Conservation (phyloP, 2,797 vertebrate species). For the Melanotaenia trifasciata region DNA sequence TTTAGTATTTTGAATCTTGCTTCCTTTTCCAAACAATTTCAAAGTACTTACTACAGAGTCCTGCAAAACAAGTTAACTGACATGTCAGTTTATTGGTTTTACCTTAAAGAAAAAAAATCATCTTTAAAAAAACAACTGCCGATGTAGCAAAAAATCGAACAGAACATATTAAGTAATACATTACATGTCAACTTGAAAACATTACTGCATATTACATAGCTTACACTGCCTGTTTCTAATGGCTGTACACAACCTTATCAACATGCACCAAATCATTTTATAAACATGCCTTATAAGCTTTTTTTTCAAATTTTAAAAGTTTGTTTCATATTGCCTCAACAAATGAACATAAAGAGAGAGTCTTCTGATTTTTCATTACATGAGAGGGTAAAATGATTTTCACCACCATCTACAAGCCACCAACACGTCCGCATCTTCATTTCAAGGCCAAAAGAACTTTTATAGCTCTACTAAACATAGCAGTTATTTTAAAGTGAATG, state of each 20-base stretch:
- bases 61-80: background rate
- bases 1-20: background rate
- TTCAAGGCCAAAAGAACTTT: background rate
- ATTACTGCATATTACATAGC: background rate
- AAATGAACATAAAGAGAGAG: background rate
- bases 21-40: background rate
- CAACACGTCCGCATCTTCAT: background rate
- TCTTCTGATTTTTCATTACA: no score
- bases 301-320: background rate
- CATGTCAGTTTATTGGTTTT: background rate
- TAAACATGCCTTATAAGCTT: background rate
- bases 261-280: background rate
- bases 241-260: background rate
- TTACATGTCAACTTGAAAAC: background rate
- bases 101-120: background rate
- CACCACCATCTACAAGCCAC: background rate
- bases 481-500: background rate
- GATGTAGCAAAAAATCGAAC: background rate
- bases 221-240: background rate
- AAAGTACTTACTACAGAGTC: background rate
- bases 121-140: background rate
- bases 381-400: no score
- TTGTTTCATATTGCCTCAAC: background rate
- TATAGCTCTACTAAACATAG: background rate
- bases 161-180: background rate